phyloP scores from a whole-genome alignment of 2,797 vertebrate species.

The Sebastes alutus region DNA sequence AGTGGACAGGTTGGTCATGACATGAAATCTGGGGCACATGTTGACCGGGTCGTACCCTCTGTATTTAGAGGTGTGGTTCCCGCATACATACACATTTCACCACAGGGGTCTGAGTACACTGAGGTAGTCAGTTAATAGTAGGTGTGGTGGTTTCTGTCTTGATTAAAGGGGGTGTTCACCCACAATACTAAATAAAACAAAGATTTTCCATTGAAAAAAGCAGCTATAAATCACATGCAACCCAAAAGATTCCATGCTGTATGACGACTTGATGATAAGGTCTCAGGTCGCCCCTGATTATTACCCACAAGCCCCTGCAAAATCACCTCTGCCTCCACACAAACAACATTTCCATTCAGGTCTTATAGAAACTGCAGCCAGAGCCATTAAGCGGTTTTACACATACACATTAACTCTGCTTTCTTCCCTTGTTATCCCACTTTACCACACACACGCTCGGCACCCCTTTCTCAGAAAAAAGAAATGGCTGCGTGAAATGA shows the following conservation, averaged over 20 bases:
- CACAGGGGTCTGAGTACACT: not conserved
- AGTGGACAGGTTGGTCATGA: not conserved
- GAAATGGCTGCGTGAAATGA: constrained; percentile 2
- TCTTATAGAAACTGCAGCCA: constrained; percentile 7
- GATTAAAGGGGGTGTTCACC: not conserved
- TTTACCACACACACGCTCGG: not conserved
- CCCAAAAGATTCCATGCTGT: not conserved
- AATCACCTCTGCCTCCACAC: constrained; percentile 7
- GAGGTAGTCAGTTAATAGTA: not conserved
- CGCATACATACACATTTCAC: not conserved
- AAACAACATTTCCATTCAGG: not conserved
- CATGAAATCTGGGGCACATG: not conserved
- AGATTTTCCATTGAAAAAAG: not conserved
- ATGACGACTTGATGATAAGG: not conserved
- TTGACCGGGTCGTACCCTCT: not conserved
- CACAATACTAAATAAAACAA: not conserved
- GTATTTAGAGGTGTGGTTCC: constrained; percentile 2
- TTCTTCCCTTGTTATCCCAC: constrained; percentile 30
- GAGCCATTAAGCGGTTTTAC: constrained; percentile 8
- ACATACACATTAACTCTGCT: constrained; percentile 8
- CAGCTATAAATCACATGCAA: not conserved
- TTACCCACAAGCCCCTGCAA: not conserved
- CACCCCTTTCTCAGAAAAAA: constrained; percentile 16
- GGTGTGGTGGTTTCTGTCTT: not conserved
- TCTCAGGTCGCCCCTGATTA: not conserved